Conservation (phyloP, 2,797 vertebrate species). For the Luscinia megarhynchos region DNA sequence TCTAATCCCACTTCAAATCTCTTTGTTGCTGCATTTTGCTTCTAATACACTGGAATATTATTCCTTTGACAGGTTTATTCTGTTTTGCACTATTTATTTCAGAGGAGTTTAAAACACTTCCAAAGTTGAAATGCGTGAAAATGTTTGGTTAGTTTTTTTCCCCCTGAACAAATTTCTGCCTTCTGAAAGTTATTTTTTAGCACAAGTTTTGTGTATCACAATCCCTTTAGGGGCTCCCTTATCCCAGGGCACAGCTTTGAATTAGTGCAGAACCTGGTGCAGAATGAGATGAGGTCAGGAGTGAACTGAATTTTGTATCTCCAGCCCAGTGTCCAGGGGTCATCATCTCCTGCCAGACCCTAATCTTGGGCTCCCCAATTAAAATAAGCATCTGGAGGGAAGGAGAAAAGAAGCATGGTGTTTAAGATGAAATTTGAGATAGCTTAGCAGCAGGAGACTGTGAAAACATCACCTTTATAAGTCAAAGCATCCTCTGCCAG, state of each 20-base stretch:
- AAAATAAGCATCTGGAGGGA: neutral
- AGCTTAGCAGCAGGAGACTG: neutral
- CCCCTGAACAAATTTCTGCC: neutral
- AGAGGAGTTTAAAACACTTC: neutral
- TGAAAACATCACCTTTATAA: neutral
- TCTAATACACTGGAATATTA: constrained; percentile 44
- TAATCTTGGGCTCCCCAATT: neutral
- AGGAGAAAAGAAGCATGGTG: neutral
- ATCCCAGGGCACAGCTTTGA: neutral
- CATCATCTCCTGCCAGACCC: neutral
- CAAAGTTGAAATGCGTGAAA: constrained; percentile 11
- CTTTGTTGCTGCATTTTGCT: constrained; percentile 66
- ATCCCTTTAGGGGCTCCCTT: neutral
- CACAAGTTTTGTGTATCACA: neutral
- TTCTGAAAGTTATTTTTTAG: constrained; percentile 37
- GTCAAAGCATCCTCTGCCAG: neutral
- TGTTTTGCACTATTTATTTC: constrained; percentile 61
- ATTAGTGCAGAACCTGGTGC: neutral
- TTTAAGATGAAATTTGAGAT: neutral
- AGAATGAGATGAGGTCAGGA: neutral
- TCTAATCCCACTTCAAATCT: constrained; percentile 49
- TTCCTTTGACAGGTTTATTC: constrained; percentile 75
- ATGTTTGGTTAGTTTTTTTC: neutral
- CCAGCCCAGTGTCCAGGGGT: neutral
- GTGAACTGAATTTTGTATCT: neutral